Percentiles rank a stretch among this genome's conserved stretches.
These are phyloP conservation scores for Cathartes aura DNA, from an alignment of 2,113 vertebrate genomes.

Conservation along the genomic window DNA sequence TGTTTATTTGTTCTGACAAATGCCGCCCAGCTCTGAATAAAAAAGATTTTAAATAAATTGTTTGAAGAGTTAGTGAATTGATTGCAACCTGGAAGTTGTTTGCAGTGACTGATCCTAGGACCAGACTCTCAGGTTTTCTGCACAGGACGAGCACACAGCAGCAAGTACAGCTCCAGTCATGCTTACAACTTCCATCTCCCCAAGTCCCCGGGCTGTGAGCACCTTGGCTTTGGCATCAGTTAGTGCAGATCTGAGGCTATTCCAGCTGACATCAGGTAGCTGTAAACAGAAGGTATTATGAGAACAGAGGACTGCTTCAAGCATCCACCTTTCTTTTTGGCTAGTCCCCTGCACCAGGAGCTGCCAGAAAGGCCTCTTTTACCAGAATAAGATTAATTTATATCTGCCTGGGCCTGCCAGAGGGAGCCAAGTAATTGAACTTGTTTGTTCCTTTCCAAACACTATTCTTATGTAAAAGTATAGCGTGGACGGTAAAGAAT, in stretches of 20 bases:
- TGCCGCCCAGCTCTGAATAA: not conserved
- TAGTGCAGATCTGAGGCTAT: not conserved
- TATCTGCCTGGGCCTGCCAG: not conserved
- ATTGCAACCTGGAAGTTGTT: not conserved
- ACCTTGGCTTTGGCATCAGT: not conserved
- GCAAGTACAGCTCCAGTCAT: not conserved
- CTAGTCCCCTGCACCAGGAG: not conserved
- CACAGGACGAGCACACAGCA: accelerated
- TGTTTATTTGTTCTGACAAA: not conserved
- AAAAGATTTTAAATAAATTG: not conserved
- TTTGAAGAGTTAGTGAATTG: not conserved
- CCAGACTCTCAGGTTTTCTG: not conserved
- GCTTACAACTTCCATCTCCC: not conserved
- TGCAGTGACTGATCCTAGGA: not conserved
- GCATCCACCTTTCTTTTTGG: not conserved
- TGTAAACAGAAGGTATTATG: not conserved
- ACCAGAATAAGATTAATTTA: not conserved
- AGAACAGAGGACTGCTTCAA: not conserved
- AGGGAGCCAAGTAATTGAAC: accelerated
- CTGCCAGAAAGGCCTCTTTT: not conserved
- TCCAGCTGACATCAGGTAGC: not conserved
- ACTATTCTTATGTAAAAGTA: not conserved
- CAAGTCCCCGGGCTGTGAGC: not conserved
- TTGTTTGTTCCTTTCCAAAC: not conserved
- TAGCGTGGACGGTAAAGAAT: not conserved